Base-by-base conservation (phyloP, 2,888 invertebrate species). In the Ormia ochracea region DNA sequence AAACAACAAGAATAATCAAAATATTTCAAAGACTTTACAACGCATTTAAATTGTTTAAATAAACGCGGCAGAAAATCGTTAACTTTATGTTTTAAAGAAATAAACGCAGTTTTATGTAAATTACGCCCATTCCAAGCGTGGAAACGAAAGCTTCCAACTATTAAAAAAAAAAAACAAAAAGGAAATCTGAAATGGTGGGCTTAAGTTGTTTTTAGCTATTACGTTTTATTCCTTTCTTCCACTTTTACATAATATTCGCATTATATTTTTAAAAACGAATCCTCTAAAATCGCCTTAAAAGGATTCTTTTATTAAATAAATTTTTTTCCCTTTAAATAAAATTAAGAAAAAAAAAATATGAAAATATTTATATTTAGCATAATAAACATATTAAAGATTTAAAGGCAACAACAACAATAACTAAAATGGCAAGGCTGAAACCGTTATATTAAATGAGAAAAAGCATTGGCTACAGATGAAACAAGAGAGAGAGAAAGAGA, bases 341-440 rank as follows among this genome's bases (percentile, higher is more conserved):
- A 50, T 38, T 66, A 50, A 58, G 48, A 12, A 63, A 45, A 59
- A 61, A 58, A 31, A 65, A 38, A 63, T 50, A 65, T 38, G 9
- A 65, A 72, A 61, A 75, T 61, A 66, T 70, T 45, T 75, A 48
- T 66, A 80, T 76, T 80, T 80, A 73, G 76, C 80, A 80, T 80
- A 76, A 80, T 76, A 80, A 76, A 72, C 61, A 68, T 80, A 80
- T 80, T 68, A 80, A 73, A 72, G 74, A 56, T 73, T 78, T 43
- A 48, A 36, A 12, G 14, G 17, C 56, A 50, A 31, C 14, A 59
- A 65, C 33, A 31, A 63, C 17, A 28, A 61, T n/a, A n/a, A n/a
- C 43, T 56, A 65, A 59, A 77, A 61, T 68, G 72, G 75, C 75
- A 76, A 68, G 56, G 63, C 66, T 68, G n/a, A 61, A 56, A 43